phyloP scores from a whole-genome alignment of 2,888 invertebrate species.

The Sesia apiformis region DNA sequence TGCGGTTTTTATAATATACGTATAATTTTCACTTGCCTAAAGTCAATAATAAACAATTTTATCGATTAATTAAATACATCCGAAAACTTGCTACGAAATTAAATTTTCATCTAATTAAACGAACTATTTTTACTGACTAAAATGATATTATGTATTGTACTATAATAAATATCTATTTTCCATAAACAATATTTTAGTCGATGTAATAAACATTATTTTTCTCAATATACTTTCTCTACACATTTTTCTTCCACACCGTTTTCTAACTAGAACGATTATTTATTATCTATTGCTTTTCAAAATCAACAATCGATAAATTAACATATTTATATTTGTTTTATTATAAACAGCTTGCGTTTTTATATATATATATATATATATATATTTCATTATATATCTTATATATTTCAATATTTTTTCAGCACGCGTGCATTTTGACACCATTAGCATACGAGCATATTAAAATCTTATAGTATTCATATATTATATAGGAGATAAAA shows the following conservation, averaged over 20 bases:
- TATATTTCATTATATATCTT: constrained; percentile 20
- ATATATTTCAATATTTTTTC: constrained; percentile 10
- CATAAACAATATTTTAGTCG: constrained; percentile 15
- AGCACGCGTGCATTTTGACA: constrained; percentile 69
- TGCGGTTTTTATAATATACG: too few species aligned
- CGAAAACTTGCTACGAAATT: too few species aligned
- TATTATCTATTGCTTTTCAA: constrained; percentile 20
- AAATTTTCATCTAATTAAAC: not conserved
- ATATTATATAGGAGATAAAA: constrained; percentile 52
- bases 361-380: constrained; percentile 8
- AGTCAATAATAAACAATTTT: too few species aligned
- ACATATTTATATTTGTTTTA: constrained; percentile 7
- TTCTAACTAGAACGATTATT: too few species aligned
- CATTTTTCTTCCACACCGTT: constrained; percentile 8
- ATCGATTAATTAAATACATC: too few species aligned
- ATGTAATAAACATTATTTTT: constrained; percentile 16
- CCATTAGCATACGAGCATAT: constrained; percentile 59
- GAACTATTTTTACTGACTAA: constrained; percentile 21
- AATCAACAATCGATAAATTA: constrained; percentile 24
- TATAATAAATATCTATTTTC: constrained; percentile 12
- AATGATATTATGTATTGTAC: constrained; percentile 39
- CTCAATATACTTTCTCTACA: constrained; percentile 13
- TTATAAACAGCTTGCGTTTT: constrained; percentile 25
- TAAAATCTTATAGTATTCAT: constrained; percentile 39
- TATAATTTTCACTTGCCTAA: too few species aligned